Percentiles rank a stretch among this genome's conserved stretches.
Conservation (phyloP, 2,888 invertebrate species). For the Caenorhabditis panamensis region DNA sequence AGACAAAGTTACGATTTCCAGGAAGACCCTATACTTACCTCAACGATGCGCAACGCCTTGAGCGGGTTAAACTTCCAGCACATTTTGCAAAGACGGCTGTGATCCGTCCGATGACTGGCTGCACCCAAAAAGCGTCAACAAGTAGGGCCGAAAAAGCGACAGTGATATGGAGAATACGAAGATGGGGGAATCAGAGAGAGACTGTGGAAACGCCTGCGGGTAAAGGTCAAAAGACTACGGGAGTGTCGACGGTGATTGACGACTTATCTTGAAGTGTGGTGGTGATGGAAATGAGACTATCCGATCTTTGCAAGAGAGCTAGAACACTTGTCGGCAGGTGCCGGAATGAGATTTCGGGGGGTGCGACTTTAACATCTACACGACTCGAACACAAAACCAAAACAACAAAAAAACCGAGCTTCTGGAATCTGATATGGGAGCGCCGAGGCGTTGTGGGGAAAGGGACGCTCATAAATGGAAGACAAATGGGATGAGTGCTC, state of each 20-base stretch:
- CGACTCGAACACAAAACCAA: not conserved
- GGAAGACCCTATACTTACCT: conserved; percentile 45
- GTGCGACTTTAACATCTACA: too few species aligned
- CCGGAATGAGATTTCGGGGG: conserved; percentile 12
- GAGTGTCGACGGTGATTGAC: not conserved
- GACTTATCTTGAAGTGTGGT: conserved; percentile 13
- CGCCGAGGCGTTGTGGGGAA: not conserved
- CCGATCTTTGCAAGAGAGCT: conserved; percentile 5
- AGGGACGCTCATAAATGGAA: conserved; percentile 11
- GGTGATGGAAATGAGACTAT: conserved; percentile 8
- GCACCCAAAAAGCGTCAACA: conserved; percentile 23
- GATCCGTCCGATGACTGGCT: not conserved
- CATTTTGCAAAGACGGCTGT: conserved; percentile 29
- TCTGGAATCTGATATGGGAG: conserved; percentile 14
- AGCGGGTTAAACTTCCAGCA: conserved; percentile 64
- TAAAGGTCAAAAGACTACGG: conserved; percentile 22
- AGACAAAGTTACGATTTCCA: too few species aligned
- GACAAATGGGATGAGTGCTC: not conserved
- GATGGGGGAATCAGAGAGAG: conserved; percentile 22
- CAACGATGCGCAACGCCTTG: conserved; percentile 61
- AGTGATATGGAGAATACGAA: conserved; percentile 23
- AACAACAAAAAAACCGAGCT: conserved; percentile 10
- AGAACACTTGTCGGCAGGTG: not conserved
- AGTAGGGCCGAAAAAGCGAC: conserved; percentile 21
- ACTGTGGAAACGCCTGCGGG: conserved; percentile 16